Evolutionary conservation across 2,113 vertebrate species (phyloP).

Genomic region (Sinocyclocheilus anshuiensis): DNA sequence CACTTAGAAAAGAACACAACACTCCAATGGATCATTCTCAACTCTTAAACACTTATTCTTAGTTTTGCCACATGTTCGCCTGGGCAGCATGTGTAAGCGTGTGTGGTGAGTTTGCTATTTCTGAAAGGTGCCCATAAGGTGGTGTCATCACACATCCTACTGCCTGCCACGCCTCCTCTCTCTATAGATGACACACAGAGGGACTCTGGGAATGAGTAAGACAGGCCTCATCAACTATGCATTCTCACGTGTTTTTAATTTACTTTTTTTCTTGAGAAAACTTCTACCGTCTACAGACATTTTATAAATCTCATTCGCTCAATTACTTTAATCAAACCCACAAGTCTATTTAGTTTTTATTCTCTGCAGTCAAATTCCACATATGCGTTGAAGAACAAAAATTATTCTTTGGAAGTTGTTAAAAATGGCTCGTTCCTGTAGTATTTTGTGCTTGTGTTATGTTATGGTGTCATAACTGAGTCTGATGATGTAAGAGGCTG

Average conservation of each 20-base stretch:
- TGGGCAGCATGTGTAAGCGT: conserved; percentile 56
- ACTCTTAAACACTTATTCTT: conserved; percentile 53
- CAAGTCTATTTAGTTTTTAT: not conserved
- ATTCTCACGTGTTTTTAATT: conserved; percentile 46
- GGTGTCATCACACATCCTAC: conserved; percentile 60
- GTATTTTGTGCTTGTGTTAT: conserved; percentile 29
- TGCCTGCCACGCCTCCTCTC: conserved; percentile 49
- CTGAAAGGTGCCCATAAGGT: conserved; percentile 57
- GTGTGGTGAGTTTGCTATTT: conserved; percentile 57
- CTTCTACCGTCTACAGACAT: not conserved
- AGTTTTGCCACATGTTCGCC: conserved; percentile 60
- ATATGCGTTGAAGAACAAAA: not conserved
- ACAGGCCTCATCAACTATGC: conserved; percentile 44
- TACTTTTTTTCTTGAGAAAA: not conserved
- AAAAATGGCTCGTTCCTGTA: not conserved
- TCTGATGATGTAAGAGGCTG: conserved; percentile 51
- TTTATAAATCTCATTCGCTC: not conserved
- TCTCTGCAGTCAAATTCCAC: not conserved
- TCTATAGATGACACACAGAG: conserved; percentile 54
- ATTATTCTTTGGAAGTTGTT: not conserved
- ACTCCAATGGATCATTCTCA: conserved; percentile 35
- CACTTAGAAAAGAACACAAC: conserved; percentile 37
- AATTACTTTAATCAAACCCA: conserved; percentile 3
- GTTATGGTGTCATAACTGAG: conserved; percentile 27
- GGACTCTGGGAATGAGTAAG: conserved; percentile 45